phyloP scores from a whole-genome alignment of 2,888 invertebrate genomes.

The Drosophila maculinotata region DNA sequence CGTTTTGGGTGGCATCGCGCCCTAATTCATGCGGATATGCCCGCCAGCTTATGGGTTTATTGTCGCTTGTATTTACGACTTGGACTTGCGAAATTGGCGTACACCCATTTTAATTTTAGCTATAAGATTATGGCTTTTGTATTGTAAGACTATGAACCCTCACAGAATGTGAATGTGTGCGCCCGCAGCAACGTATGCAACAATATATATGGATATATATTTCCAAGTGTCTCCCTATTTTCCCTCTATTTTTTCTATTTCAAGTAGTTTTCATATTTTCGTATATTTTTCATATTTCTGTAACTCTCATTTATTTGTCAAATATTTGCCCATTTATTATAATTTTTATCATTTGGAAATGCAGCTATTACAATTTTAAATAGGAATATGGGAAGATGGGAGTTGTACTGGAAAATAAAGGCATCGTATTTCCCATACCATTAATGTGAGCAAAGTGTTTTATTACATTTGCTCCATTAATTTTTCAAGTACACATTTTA shows the following conservation, averaged over 20 bases:
- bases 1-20: slow-evolving; percentile 16
- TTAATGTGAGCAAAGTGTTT: slow-evolving; percentile 1
- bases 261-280: not conserved
- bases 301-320: not conserved
- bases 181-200: slow-evolving; percentile 19
- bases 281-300: not conserved
- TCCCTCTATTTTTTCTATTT: not conserved
- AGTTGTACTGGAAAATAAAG: too few species aligned
- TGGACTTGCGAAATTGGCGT: slow-evolving; percentile 73
- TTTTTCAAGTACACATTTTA: not conserved
- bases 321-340: too few species aligned
- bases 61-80: slow-evolving; percentile 73
- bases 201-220: slow-evolving; percentile 2
- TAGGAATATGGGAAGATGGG: too few species aligned
- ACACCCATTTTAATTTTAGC: slow-evolving; percentile 77
- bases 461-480: slow-evolving; percentile 13
- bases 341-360: too few species aligned
- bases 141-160: slow-evolving; percentile 41
- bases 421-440: too few species aligned
- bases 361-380: too few species aligned
- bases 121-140: slow-evolving; percentile 72
- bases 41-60: slow-evolving; percentile 77
- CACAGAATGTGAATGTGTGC: not conserved
- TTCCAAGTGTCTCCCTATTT: not conserved
- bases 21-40: slow-evolving; percentile 62